Conservation (phyloP, 2,113 vertebrate species). For the Alexandromys fortis region DNA sequence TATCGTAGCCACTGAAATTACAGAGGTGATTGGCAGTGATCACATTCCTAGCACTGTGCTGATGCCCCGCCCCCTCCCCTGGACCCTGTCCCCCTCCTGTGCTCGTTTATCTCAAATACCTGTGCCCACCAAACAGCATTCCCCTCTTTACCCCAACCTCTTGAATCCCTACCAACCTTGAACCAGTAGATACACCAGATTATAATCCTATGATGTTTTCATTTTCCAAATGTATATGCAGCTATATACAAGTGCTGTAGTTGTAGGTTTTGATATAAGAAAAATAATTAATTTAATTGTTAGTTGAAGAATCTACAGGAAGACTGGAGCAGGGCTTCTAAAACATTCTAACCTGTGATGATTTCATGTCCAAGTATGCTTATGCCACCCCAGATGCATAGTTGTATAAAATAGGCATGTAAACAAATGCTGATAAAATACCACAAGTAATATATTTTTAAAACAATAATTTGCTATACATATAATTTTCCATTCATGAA, state of each 20-base stretch:
- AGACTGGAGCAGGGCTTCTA: not conserved
- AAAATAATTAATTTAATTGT: slow-evolving; percentile 28
- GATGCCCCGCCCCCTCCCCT: not conserved
- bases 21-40: not conserved
- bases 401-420: not conserved
- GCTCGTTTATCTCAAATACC: not conserved
- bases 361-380: not conserved
- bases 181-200: not conserved
- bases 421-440: not conserved
- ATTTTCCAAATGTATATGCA: not conserved
- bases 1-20: not conserved
- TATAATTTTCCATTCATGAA: not conserved
- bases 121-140: not conserved
- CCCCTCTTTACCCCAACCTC: not conserved
- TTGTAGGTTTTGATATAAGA: not conserved
- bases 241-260: not conserved
- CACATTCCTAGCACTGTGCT: not conserved
- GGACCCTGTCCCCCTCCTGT: not conserved
- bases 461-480: not conserved
- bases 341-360: not conserved
- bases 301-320: slow-evolving; percentile 36
- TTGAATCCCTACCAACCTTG: not conserved
- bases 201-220: slow-evolving; percentile 1
- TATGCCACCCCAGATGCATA: not conserved
- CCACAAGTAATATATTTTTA: not conserved